phyloP scores from a whole-genome alignment of 2,888 invertebrate genomes.

The Tetramorium bicarinatum region DNA sequence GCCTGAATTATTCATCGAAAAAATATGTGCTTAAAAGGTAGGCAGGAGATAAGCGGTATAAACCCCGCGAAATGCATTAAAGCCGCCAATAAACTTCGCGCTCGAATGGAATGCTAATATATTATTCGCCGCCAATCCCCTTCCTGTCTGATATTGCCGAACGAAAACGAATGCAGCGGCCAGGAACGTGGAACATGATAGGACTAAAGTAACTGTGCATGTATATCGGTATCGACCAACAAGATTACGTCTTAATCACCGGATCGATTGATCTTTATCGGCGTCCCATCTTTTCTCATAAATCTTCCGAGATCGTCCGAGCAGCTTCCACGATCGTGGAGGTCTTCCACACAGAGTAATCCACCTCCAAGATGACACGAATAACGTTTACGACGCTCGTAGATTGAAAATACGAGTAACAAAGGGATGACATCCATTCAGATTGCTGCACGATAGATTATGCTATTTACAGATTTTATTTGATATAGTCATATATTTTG shows the following conservation, averaged over 20 bases:
- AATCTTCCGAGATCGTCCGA: constrained; percentile 63
- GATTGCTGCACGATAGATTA: constrained; percentile 20
- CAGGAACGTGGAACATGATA: constrained; percentile 58
- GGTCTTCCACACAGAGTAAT: constrained; percentile 49
- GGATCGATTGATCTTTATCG: constrained; percentile 74
- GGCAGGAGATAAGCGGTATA: constrained; percentile 70
- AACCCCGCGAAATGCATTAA: constrained; percentile 71
- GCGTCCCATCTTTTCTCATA: constrained; percentile 66
- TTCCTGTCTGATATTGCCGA: constrained; percentile 58
- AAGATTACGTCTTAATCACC: constrained; percentile 76
- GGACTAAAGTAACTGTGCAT: constrained; percentile 53
- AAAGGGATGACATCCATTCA: constrained; percentile 9
- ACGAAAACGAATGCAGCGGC: constrained; percentile 52
- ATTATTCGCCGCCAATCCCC: constrained; percentile 73
- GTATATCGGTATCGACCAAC: constrained; percentile 56
- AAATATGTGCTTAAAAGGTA: constrained; percentile 65
- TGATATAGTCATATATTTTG: constrained; percentile 16
- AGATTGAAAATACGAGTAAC: constrained; percentile 26
- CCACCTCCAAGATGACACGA: constrained; percentile 34
- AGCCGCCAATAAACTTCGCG: constrained; percentile 74
- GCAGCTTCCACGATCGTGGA: constrained; percentile 62
- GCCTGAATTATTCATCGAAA: constrained; percentile 73
- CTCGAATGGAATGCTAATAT: constrained; percentile 77
- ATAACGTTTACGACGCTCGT: constrained; percentile 40
- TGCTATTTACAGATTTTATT: constrained; percentile 10